Conservation (phyloP, 2,113 vertebrate species). For the Ivindomyrus marchei region DNA sequence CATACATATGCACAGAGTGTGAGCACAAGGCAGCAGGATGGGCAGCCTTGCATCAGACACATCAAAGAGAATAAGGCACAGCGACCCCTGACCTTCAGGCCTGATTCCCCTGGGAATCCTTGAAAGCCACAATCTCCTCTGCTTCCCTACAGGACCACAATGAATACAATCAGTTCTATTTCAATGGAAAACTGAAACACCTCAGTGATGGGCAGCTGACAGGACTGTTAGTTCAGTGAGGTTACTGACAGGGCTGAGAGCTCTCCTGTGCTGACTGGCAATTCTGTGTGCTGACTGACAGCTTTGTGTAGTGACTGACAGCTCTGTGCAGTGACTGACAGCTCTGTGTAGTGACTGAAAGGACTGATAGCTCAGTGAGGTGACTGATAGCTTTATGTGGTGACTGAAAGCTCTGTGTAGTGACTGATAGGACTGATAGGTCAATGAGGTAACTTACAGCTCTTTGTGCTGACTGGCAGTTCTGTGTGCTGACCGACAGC, state of each 20-base stretch:
- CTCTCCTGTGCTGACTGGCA: neutral
- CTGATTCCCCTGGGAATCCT: slow-evolving; percentile 61
- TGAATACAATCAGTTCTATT: neutral
- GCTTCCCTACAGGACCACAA: slow-evolving; percentile 54
- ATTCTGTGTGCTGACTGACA: too few relatives aligned
- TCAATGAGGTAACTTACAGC: too few relatives aligned
- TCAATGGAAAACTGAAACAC: neutral
- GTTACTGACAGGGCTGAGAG: neutral
- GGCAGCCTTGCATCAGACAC: neutral
- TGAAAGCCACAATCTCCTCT: slow-evolving; percentile 61
- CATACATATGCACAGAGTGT: neutral
- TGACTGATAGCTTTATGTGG: neutral
- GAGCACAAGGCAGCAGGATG: neutral
- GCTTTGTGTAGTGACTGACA: too few relatives aligned
- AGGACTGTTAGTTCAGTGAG: neutral
- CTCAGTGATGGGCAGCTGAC: neutral
- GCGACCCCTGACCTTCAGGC: slow-evolving; percentile 58
- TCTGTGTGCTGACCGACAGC: neutral
- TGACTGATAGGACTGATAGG: too few relatives aligned
- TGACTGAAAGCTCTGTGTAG: neutral
- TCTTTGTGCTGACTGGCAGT: neutral
- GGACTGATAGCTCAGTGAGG: neutral
- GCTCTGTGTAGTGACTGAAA: neutral
- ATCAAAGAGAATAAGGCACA: neutral
- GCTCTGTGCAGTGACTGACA: neutral